Evolutionary conservation across 2,888 invertebrate species (phyloP), one percentile per base, ranked within the genome.

Genomic region (Aphrophora alni): DNA sequence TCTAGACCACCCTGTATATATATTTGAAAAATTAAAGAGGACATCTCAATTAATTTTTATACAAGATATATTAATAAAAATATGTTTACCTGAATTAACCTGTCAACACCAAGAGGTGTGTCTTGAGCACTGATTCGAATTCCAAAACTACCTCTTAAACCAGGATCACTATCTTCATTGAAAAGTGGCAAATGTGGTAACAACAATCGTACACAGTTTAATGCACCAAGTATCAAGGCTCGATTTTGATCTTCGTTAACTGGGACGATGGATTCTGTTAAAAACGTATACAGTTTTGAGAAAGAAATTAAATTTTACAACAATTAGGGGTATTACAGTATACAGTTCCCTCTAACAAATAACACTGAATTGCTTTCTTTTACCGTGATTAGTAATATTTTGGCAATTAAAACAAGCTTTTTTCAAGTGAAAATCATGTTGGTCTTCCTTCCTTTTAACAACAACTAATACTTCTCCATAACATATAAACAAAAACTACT

Each of bases 171-270:
- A 24, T 81, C 84, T 8, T 84, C 82, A 17, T 72, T 80, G 26
- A 71, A 14, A 12, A 5, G n/a, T 12, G 71, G n/a, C 25, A 90
- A 83, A 77, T 89, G 88, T 0, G 89, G 89, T 24, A 90, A 90
- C 77, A 93, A 87, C 69, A 91, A 89, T 85, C 92, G 90, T 83
- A 93, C 87, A 59, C 92, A 90, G 76, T 91, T 89, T 84, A 93
- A 89, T 87, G 92, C 92, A 38, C 93, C 93, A 80, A 93, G 87
- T 25, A 92, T 88, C 0, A 86, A 85, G 80, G 86, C 84, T 24
- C 89, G 87, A 0, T 89, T 88, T 72, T 89, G 89, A 27, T 91
- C 91, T n/a, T 88, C 86, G 25, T 90, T 88, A 0, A 90, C 87
- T 0, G 92, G 92, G 87, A 92, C 88, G 38, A 92, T 87, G 72